Base-by-base conservation (phyloP, 2,113 vertebrate species). In the Hippocampus comes region DNA sequence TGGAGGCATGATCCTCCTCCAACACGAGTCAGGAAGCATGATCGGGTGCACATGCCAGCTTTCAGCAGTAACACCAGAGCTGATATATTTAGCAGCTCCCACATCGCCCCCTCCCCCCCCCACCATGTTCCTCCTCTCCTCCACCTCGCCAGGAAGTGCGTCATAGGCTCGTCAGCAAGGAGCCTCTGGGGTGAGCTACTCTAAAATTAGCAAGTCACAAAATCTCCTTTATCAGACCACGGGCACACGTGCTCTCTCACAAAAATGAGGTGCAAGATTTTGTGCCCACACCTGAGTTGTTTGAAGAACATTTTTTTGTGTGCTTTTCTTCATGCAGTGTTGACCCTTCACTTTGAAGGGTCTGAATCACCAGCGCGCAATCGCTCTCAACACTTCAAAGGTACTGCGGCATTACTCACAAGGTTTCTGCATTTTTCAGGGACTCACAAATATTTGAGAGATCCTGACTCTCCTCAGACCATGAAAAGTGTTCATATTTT, bases 161-260 rank as follows among this genome's bases (percentile, higher is more conserved):
- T 91, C 90, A 91, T 72, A 71, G 70, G n/a, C 70, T 86, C 63
- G 79, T 84, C 84, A 76, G 71, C 77, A 79, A 82, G 76, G 86
- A 86, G 84, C 82, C 79, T 85, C 82, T 84, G 75, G 78, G 84
- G 82, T 57, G 71, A 80, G 79, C 78, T 79, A 56, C 67, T 73
- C 70, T 79, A 63, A 82, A 77, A 82, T 85, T 69, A 84, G 70
- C 20, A 82, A 76, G 68, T 73, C 63, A 77, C 41, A 74, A 78
- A 78, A 38, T 72, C 75, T 77, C 46, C 69, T 82, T 76, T 34
- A 70, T 74, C 51, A 57, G 57, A 60, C 55, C 73, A 53, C 53
- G 48, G 15, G 14, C 38, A 63, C 72, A 61, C 60, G 67, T 1
- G 38, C 57, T 64, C 55, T 34, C 25, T 34, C 17, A 48, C 25